Percentiles rank a stretch among this genome's conserved stretches.
Conservation (phyloP, 2,797 vertebrate species). For the Pipistrellus nathusii region DNA sequence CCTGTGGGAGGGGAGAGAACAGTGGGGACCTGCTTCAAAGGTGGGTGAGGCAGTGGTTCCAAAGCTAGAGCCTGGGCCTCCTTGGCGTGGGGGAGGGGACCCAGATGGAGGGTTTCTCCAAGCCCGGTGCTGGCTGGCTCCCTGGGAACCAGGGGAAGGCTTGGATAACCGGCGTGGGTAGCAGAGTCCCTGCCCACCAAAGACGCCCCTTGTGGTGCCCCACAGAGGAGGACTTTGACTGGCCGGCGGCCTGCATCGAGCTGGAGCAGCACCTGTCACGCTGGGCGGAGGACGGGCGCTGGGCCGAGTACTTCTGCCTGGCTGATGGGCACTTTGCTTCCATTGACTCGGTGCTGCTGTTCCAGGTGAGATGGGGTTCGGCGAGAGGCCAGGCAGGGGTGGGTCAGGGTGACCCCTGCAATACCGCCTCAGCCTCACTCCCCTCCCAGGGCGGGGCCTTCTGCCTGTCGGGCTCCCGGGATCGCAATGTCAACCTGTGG, state of each 20-base stretch:
- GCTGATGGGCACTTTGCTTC: slow-evolving; percentile 92
- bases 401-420: too few species aligned
- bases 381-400: neutral
- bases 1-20: too few species aligned
- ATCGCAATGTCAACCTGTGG: slow-evolving; percentile 95
- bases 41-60: neutral
- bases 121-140: neutral
- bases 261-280: slow-evolving; percentile 91
- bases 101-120: neutral
- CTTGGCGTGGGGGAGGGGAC: neutral
- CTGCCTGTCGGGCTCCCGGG: slow-evolving; percentile 93
- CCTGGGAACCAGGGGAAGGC: neutral
- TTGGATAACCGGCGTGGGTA: neutral
- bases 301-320: slow-evolving; percentile 90
- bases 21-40: neutral
- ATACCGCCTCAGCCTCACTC: rapidly evolving
- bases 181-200: neutral
- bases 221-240: slow-evolving; percentile 91
- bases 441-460: slow-evolving; percentile 86
- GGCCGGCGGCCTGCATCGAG: slow-evolving; percentile 92
- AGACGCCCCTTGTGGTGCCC: slow-evolving; percentile 9
- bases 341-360: slow-evolving; percentile 92
- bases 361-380: slow-evolving; percentile 86
- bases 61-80: neutral
- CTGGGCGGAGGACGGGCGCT: slow-evolving; percentile 83